Evolutionary conservation across 2,113 vertebrate species (phyloP).

Genomic region (Agelaius phoeniceus): DNA sequence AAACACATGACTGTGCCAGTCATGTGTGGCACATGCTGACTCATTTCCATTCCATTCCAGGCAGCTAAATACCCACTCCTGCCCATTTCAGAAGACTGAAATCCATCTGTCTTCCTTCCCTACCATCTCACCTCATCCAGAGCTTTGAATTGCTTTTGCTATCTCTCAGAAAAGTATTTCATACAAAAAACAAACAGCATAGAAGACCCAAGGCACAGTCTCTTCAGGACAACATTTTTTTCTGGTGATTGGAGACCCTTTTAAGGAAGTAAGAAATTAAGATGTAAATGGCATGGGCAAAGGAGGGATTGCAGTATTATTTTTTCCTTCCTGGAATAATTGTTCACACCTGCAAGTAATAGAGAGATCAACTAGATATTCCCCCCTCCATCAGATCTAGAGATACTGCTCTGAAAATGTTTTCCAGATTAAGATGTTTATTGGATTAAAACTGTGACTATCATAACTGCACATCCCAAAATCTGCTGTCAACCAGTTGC

Average conservation of each 20-base stretch:
- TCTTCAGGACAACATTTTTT: conserved; percentile 8
- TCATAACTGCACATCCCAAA: neutral
- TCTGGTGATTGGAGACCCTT: neutral
- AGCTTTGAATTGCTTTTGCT: neutral
- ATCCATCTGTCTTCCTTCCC: neutral
- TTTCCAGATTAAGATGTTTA: neutral
- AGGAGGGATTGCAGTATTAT: neutral
- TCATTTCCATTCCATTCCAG: neutral
- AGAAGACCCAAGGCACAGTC: conserved; percentile 48
- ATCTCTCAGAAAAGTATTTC: neutral
- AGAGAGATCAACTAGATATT: neutral
- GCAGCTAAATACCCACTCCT: neutral
- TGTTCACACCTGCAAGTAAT: neutral
- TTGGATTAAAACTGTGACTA: neutral
- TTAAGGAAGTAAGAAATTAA: neutral
- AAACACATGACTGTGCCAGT: neutral
- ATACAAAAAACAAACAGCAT: neutral
- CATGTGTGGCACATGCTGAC: neutral
- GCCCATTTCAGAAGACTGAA: neutral
- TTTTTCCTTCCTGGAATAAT: neutral
- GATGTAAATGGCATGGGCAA: neutral
- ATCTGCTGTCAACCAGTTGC: neutral
- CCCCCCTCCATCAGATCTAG: neutral
- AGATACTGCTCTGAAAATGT: neutral
- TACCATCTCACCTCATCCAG: neutral